Percentiles rank a stretch among this genome's conserved stretches.
These are phyloP conservation scores for Brevimyrus niger DNA, from an alignment of 2,113 vertebrate species.

Conservation along the genomic window DNA sequence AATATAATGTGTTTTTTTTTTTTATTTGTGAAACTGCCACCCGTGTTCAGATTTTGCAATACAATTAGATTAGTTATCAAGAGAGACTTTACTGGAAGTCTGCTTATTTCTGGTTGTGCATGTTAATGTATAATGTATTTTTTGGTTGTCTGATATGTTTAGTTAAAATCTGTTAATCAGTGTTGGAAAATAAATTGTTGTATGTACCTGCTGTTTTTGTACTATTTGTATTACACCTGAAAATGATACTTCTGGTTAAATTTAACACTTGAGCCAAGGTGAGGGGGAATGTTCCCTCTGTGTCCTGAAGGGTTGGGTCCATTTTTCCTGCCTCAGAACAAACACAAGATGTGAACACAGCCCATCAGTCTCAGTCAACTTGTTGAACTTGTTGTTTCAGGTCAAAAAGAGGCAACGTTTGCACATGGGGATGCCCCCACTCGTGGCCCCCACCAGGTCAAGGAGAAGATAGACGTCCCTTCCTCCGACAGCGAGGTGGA, in stretches of 20 bases:
- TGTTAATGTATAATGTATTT: neutral
- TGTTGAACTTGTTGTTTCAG: constrained; percentile 56
- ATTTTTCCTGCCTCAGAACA: neutral
- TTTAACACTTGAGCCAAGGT: neutral
- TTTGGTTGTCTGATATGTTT: neutral
- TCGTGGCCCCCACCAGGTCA: constrained; percentile 58
- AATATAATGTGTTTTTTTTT: neutral
- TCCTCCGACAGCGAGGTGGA: constrained; percentile 95
- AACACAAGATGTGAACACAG: neutral
- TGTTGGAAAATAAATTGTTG: neutral
- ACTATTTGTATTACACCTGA: neutral
- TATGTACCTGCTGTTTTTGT: neutral
- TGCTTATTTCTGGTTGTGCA: neutral
- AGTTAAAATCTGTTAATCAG: neutral
- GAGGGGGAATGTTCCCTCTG: neutral
- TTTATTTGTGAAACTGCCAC: neutral
- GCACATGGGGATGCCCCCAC: constrained; percentile 61
- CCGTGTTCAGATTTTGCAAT: neutral
- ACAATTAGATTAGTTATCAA: neutral
- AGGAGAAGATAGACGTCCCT: constrained; percentile 78
- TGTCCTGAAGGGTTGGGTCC: neutral
- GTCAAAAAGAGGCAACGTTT: constrained; percentile 68
- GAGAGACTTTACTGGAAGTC: neutral
- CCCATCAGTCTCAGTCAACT: constrained; percentile 4
- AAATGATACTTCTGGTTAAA: neutral